Base-by-base conservation (phyloP, 1,140 invertebrate genomes). In the Plectus sambesii region DNA sequence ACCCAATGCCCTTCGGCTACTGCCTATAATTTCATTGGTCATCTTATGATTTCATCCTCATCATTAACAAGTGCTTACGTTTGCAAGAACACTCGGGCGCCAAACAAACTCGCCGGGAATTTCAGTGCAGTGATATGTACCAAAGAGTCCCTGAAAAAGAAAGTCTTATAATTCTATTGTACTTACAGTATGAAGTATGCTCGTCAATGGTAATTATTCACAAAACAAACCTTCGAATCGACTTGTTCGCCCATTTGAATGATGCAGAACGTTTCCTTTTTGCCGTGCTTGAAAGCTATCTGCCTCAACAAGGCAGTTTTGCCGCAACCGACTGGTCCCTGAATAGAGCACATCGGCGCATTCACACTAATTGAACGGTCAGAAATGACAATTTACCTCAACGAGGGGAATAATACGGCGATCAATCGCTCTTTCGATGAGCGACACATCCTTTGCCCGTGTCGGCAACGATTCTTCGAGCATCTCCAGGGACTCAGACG, bases 201-300 rank as follows among this genome's bases (percentile, higher is more conserved):
- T n/a, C n/a, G n/a, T n/a, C n/a, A n/a, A n/a, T n/a, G n/a, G n/a
- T n/a, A n/a, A 35, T 27, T 20, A 25, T 44, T 42, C n/a, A 22
- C 42, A 38, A 39, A 24, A 23, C 29, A 29, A 55, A 76, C 75
- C 74, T 92, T 87, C 41, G 86, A 85, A 69, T 98, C 93, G n/a
- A 87, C 90, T 72, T 98, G 88, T 74, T 98, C 90, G 2, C 89
- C 87, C 3, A 98, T 73, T 68, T 98, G 92, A 24, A 98, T 86
- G 37, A 84, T 63, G 5, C 79, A 60, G 5, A 75, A 49, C 1
- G 74, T 73, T 20, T 53, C 68, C 73, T 30, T 20, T 24, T 30
- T 81, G 75, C 12, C 86, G 83, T 2, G 84, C 89, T 53, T 83
- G 67, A 23, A 66, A 6, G 88, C 87, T 41, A 96, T 72, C 72